These are phyloP conservation scores for Drosophila quinaria DNA, from an alignment of 2,888 invertebrate species.

Conservation along the genomic window DNA sequence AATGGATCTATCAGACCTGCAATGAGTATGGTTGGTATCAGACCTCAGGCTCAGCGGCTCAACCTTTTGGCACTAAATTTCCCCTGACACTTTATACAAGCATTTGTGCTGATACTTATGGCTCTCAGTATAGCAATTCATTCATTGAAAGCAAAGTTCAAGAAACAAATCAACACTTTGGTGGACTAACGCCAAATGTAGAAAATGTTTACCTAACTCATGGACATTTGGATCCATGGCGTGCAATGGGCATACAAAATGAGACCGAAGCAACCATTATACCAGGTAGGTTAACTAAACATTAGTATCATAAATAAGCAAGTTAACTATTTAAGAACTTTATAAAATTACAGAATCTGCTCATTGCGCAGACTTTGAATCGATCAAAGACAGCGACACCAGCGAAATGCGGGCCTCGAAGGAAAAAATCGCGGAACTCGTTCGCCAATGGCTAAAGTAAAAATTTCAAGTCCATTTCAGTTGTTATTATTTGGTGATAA, in stretches of 20 bases:
- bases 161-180: slow-evolving; percentile 86
- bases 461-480: not conserved
- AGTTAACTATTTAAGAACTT: not conserved
- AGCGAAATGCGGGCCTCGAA: slow-evolving; percentile 82
- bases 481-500: slow-evolving; percentile 10
- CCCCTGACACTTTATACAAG: slow-evolving; percentile 76
- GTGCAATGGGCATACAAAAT: slow-evolving; percentile 86
- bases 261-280: slow-evolving; percentile 77
- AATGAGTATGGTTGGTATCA: slow-evolving; percentile 95
- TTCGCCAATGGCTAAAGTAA: slow-evolving; percentile 77
- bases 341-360: slow-evolving; percentile 71
- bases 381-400: slow-evolving; percentile 75
- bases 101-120: slow-evolving; percentile 81
- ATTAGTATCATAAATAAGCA: not conserved
- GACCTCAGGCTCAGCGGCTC: slow-evolving; percentile 88
- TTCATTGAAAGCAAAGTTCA: slow-evolving; percentile 66
- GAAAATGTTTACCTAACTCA: slow-evolving; percentile 87
- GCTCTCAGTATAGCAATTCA: slow-evolving; percentile 67
- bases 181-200: slow-evolving; percentile 86
- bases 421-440: slow-evolving; percentile 78
- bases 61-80: slow-evolving; percentile 87
- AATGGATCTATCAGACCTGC: slow-evolving; percentile 94
- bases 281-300: slow-evolving; percentile 63
- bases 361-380: slow-evolving; percentile 84
- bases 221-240: slow-evolving; percentile 88